A percentile compares a stretch with the other conserved stretches of the same genome.
These are phyloP conservation scores for Liparis tanakae DNA, from an alignment of 2,797 vertebrate genomes.

Conservation along the genomic window DNA sequence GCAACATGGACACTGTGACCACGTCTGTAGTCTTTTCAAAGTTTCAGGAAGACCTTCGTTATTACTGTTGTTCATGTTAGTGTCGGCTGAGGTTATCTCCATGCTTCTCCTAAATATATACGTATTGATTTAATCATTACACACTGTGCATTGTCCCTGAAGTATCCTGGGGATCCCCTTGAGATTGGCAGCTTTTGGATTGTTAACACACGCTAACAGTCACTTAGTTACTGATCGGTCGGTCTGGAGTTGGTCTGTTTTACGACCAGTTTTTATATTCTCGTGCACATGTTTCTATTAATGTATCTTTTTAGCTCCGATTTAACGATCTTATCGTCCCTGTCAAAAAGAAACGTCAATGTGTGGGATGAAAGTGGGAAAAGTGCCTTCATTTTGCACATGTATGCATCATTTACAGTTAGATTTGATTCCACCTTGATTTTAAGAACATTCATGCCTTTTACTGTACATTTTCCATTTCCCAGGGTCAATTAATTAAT, in stretches of 20 bases:
- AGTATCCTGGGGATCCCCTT: neutral
- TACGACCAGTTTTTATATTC: slow-evolving; percentile 40
- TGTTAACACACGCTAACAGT: slow-evolving; percentile 11
- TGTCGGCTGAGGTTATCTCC: neutral
- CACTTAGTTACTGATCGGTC: slow-evolving; percentile 33
- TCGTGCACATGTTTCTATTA: slow-evolving; percentile 21
- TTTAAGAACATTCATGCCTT: slow-evolving; percentile 57
- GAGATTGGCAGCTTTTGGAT: slow-evolving; percentile 55
- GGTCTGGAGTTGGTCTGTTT: slow-evolving; percentile 26
- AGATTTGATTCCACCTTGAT: slow-evolving; percentile 21
- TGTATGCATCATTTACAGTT: slow-evolving; percentile 14
- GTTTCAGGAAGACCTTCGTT: neutral
- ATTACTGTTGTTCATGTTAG: neutral
- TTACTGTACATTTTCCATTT: neutral
- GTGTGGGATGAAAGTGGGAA: too few species aligned
- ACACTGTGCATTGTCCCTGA: neutral
- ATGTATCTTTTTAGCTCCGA: slow-evolving; percentile 13
- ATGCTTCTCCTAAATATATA: neutral
- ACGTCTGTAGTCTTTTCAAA: neutral
- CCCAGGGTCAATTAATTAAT: too few species aligned
- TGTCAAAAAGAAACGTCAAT: too few species aligned
- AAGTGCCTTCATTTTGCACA: slow-evolving; percentile 55
- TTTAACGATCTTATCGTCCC: slow-evolving; percentile 11
- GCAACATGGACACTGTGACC: neutral
- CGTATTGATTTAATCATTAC: neutral